phyloP scores from a whole-genome alignment of 2,888 invertebrate genomes.

The Plagiodera versicolora region DNA sequence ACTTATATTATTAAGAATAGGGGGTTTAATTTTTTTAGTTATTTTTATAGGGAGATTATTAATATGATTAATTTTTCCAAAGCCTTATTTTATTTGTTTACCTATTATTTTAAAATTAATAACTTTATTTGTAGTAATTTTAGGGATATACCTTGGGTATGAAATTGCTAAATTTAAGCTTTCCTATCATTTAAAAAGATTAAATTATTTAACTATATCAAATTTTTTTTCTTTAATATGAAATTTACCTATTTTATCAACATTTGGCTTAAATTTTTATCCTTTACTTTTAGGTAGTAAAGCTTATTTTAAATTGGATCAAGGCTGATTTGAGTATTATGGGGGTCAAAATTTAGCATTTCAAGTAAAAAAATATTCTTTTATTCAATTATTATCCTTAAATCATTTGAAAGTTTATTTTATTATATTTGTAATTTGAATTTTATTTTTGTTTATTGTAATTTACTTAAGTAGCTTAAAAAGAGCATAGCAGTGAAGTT shows the following conservation, averaged over 20 bases:
- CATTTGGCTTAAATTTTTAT: conserved; percentile 53
- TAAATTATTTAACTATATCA: conserved; percentile 41
- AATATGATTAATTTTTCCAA: conserved; percentile 61
- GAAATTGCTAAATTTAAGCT: conserved; percentile 55
- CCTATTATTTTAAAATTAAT: conserved; percentile 58
- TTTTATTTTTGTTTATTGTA: conserved; percentile 6
- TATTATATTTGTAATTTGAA: conserved; percentile 24
- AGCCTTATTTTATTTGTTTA: conserved; percentile 60
- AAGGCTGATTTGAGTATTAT: conserved; percentile 41
- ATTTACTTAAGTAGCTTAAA: conserved; percentile 51
- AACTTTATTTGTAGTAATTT: conserved; percentile 57
- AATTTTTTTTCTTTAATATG: conserved; percentile 56
- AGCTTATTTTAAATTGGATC: conserved; percentile 52
- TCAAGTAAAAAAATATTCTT: conserved; percentile 51
- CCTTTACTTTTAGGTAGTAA: conserved; percentile 55
- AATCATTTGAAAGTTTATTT: conserved; percentile 59
- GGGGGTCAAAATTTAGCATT: conserved; percentile 39
- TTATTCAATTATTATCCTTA: conserved; percentile 54
- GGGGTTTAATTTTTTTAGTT: conserved; percentile 57
- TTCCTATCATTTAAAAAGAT: conserved; percentile 53
- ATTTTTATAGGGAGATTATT: conserved; percentile 60
- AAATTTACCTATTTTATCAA: conserved; percentile 57
- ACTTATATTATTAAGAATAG: conserved; percentile 54
- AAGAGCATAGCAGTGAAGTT: conserved; percentile 57
- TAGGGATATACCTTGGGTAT: conserved; percentile 54